A percentile compares a stretch with the other conserved stretches of the same genome.
These are phyloP conservation scores for Smithornis capensis DNA, from an alignment of 2,113 vertebrate genomes.

Conservation along the genomic window DNA sequence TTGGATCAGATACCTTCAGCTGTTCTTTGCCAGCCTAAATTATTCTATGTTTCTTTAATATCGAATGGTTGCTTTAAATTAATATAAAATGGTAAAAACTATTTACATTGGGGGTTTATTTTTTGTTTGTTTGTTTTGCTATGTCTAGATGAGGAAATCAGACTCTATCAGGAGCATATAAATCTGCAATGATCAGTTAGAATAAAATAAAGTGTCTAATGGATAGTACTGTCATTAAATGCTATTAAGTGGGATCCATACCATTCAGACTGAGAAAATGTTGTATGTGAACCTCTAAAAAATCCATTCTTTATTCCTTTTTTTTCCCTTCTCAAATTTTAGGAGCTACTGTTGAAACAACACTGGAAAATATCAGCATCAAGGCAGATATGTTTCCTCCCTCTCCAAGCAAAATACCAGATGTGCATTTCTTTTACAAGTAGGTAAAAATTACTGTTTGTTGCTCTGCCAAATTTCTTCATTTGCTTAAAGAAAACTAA, in stretches of 20 bases:
- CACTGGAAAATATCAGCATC: slow-evolving; percentile 77
- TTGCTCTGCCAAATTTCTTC: background rate
- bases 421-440: slow-evolving; percentile 94
- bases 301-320: background rate
- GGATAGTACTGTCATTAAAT: background rate
- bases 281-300: background rate
- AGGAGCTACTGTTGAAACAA: slow-evolving; percentile 85
- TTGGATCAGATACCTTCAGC: background rate
- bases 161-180: background rate
- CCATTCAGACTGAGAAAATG: background rate
- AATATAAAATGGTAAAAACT: background rate
- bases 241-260: background rate
- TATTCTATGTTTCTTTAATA: background rate
- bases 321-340: background rate
- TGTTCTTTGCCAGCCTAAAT: background rate
- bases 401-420: slow-evolving; percentile 78
- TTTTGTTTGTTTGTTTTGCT: background rate
- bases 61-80: background rate
- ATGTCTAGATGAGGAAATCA: background rate
- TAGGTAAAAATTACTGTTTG: slow-evolving; percentile 68
- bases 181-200: background rate
- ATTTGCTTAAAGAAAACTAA: background rate
- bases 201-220: background rate
- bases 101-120: background rate
- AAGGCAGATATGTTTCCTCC: slow-evolving; percentile 79